phyloP scores from a whole-genome alignment of 1,140 invertebrate species.

The Drosophila prosaltans region DNA sequence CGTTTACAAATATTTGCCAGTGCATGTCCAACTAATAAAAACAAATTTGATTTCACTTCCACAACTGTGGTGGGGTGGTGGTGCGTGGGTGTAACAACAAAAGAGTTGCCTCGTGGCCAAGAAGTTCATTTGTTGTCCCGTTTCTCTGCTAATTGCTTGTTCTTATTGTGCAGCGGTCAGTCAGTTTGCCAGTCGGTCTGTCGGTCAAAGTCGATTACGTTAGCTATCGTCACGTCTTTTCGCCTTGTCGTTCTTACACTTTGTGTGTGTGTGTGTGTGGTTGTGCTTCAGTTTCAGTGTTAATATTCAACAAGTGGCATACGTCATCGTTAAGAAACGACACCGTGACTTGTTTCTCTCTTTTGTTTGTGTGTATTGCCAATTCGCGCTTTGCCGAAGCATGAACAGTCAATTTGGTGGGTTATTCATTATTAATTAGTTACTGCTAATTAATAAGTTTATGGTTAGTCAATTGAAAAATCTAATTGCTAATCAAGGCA shows the following conservation, averaged over 20 bases:
- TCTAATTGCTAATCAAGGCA: constrained; percentile 6
- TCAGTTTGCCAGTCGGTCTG: neutral
- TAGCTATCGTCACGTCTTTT: constrained; percentile 22
- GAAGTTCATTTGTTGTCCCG: constrained; percentile 17
- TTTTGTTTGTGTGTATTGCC: neutral
- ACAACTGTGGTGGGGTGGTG: constrained; percentile 1
- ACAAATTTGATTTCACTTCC: constrained; percentile 28
- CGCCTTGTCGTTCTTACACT: constrained; percentile 4
- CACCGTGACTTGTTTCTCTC: constrained; percentile 12
- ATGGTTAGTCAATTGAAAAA: constrained; percentile 46
- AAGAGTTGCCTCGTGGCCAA: neutral
- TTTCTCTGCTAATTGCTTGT: constrained; percentile 15
- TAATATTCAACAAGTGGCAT: constrained; percentile 19
- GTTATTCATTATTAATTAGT: constrained; percentile 21
- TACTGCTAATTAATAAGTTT: constrained; percentile 45
- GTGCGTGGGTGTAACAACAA: neutral
- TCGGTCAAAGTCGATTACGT: constrained; percentile 14
- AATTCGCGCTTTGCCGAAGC: neutral
- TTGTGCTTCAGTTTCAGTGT: constrained; percentile 3
- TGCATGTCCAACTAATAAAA: constrained; percentile 42
- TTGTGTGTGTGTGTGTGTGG: neutral
- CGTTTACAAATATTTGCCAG: constrained; percentile 53
- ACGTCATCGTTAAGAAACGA: constrained; percentile 33
- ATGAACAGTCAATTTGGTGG: constrained; percentile 49
- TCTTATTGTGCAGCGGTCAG: constrained; percentile 17